Base-by-base conservation (phyloP, 2,797 vertebrate genomes). In the Mus minutoides region DNA sequence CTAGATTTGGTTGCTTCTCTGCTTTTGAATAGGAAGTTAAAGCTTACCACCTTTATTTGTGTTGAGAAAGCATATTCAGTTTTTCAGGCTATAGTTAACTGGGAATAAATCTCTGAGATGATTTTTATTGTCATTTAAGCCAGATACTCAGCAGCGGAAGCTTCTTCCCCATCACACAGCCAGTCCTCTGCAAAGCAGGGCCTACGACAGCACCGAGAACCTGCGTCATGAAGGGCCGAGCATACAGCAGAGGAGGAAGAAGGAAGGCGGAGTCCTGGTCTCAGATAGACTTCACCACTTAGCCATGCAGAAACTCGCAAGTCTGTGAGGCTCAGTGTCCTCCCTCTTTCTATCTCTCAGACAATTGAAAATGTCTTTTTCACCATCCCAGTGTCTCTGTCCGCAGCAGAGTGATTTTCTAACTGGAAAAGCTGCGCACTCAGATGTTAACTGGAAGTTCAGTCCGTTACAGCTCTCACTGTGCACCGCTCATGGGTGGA, bases 11-110 rank as follows among this genome's bases (percentile, higher is more conserved):
- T 56, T 89, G 24, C 73, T 94, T 76, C 56, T 94, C 90, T 24
- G 76, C 37, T 90, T 93, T 96, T 93, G 67, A 96, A 13, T 67
- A 52, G 40, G 67, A 96, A 77, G 11, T 85, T 93, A 78, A 69
- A 94, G 40, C 76, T 82, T 67, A 69, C 82, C 71, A 73, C 8
- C 0, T 62, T 90, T 67, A 22, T 94, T 95, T 91, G 52, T 94
- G 37, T 76, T 96, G 49, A 96, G 29, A 56, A 94, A 92, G 79
- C 85, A 75, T 62, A 56, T 6, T 95, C 58, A 64, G 22, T 90
- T 97, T 96, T 96, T 9, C 60, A 94, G 67, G 77, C 0, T 80
- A 17, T 86, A 92, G 90, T 88, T 93, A 95, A 54, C 54, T 92
- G 94, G 62, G 19, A 94, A 16, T 88, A 85, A 89, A 76, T 69